These are phyloP conservation scores for Steatocranus sp. DNA, from an alignment of 2,797 vertebrate genomes.

Conservation along the genomic window DNA sequence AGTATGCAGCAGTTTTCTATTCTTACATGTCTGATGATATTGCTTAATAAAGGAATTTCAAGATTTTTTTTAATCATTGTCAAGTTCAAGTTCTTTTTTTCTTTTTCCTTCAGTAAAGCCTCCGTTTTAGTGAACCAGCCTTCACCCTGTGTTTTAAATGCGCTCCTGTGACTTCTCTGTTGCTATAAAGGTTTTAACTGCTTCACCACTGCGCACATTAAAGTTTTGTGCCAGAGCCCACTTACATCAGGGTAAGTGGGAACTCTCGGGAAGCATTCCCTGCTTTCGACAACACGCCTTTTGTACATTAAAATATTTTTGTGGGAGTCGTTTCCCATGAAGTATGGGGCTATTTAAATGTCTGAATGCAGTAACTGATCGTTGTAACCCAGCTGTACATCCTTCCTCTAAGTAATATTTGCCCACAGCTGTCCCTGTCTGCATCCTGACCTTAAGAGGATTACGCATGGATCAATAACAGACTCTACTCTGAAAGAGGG, in stretches of 20 bases:
- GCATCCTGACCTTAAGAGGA: background rate
- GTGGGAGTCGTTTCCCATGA: background rate
- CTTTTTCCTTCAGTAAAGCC: fast-evolving
- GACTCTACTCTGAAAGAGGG: background rate
- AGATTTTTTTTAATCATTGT: background rate
- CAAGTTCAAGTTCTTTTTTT: background rate
- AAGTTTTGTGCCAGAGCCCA: slow-evolving; percentile 5
- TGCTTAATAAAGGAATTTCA: slow-evolving; percentile 57
- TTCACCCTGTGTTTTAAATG: background rate
- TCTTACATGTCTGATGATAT: slow-evolving; percentile 8
- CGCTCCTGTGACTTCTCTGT: background rate
- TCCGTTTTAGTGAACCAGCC: background rate
- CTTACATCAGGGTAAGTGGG: slow-evolving; percentile 12
- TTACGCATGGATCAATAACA: background rate
- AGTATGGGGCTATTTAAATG: background rate
- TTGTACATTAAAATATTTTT: background rate
- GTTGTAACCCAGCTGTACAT: background rate
- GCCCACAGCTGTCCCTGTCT: background rate
- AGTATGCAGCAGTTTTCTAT: slow-evolving; percentile 40
- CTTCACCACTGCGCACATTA: slow-evolving; percentile 25
- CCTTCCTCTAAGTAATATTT: background rate
- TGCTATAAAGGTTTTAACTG: background rate
- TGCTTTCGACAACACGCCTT: background rate
- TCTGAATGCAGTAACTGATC: background rate
- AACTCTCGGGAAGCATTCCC: background rate